phyloP scores from a whole-genome alignment of 2,888 invertebrate species.

The Pachycephus smyrnensis region DNA sequence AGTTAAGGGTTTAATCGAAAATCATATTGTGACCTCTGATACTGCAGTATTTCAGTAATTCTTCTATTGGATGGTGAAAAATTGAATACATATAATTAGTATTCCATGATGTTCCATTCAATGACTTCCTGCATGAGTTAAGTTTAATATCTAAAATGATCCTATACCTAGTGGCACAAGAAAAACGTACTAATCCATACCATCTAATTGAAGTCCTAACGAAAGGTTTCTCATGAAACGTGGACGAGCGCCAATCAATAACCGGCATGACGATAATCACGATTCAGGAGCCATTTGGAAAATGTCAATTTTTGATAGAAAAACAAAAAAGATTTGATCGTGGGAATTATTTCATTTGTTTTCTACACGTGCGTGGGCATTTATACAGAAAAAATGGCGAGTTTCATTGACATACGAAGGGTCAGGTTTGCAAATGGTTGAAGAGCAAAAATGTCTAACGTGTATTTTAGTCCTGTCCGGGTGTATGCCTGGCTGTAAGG shows the following conservation, averaged over 20 bases:
- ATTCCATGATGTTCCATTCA: not conserved
- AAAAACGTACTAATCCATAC: not conserved
- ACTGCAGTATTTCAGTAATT: not conserved
- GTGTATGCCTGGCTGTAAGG: not conserved
- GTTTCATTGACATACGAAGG: not conserved
- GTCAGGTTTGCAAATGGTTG: not conserved
- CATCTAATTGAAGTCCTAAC: not conserved
- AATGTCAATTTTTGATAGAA: not conserved
- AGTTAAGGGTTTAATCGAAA: not conserved
- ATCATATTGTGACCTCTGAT: not conserved
- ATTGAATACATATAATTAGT: not conserved
- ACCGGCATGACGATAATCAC: not conserved
- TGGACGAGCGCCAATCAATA: not conserved
- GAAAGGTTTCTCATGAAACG: not conserved
- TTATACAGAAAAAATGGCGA: not conserved
- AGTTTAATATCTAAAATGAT: not conserved
- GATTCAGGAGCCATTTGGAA: not conserved
- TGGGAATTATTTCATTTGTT: not conserved
- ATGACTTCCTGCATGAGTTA: not conserved
- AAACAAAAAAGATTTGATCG: not conserved
- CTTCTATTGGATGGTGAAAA: not conserved
- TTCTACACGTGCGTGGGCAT: not conserved
- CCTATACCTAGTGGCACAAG: not conserved
- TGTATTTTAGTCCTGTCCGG: not conserved
- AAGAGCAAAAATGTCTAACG: not conserved